These are phyloP conservation scores for Drosophila triauraria DNA, from an alignment of 1,140 invertebrate genomes.

Conservation along the genomic window DNA sequence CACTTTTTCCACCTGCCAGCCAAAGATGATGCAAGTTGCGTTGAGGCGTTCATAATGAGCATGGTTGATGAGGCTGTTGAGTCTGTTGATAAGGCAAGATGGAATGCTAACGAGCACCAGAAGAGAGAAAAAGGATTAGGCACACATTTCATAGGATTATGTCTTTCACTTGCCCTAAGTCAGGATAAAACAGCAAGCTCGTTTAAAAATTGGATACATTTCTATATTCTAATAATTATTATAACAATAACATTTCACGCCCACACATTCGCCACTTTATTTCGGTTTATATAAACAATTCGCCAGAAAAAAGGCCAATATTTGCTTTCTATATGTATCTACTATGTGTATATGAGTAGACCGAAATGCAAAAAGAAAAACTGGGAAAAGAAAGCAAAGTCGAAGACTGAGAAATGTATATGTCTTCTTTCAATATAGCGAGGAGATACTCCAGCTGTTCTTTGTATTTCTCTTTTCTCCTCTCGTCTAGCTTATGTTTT, in stretches of 20 bases:
- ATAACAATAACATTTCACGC: conserved; percentile 5
- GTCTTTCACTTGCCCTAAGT: too few species aligned
- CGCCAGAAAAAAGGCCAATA: conserved; percentile 7
- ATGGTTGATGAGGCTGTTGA: conserved; percentile 6
- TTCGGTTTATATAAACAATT: conserved; percentile 24
- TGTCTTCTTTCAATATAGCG: conserved; percentile 15
- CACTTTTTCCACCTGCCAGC: conserved; percentile 52
- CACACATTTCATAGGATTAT: not conserved
- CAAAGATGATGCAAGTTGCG: conserved; percentile 49
- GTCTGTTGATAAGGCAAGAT: conserved; percentile 3
- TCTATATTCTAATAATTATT: conserved; percentile 2
- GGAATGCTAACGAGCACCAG: not conserved
- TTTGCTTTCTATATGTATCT: conserved; percentile 2
- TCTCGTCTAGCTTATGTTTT: conserved; percentile 14
- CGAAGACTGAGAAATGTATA: conserved; percentile 20
- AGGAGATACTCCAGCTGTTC: conserved; percentile 15
- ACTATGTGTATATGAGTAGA: not conserved
- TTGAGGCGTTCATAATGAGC: conserved; percentile 25
- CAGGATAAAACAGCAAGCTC: not conserved
- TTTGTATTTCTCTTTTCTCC: conserved; percentile 10
- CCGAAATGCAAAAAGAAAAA: conserved; percentile 6
- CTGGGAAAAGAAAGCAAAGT: conserved; percentile 33
- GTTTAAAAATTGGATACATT: not conserved
- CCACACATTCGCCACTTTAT: conserved; percentile 16
- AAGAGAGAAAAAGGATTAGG: not conserved